Evolutionary conservation across 2,888 invertebrate species (phyloP).

Genomic region (Drosophila austrosaltans): DNA sequence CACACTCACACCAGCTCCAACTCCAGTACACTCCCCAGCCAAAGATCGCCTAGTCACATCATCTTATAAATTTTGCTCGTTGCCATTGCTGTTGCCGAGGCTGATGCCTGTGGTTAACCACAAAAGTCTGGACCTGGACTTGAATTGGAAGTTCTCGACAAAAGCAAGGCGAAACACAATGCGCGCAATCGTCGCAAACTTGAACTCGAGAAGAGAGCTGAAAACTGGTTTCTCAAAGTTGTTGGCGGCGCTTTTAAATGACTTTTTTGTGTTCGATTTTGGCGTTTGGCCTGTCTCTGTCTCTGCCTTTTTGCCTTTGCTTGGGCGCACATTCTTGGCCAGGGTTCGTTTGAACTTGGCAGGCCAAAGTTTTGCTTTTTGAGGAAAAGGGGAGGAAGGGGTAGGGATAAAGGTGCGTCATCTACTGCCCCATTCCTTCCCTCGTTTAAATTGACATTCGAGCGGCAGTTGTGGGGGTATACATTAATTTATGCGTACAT

Average conservation of each 20-base stretch:
- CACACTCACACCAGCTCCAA: slow-evolving; percentile 28
- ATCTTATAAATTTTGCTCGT: slow-evolving; percentile 75
- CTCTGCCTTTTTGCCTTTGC: slow-evolving; percentile 24
- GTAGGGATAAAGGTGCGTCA: neutral
- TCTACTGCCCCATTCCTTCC: neutral
- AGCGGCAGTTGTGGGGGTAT: slow-evolving; percentile 12
- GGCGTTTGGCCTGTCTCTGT: slow-evolving; percentile 19
- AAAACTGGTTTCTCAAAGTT: slow-evolving; percentile 51
- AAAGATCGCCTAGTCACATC: slow-evolving; percentile 60
- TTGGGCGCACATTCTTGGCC: slow-evolving; percentile 51
- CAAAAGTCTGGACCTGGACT: slow-evolving; percentile 44
- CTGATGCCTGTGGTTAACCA: slow-evolving; percentile 67
- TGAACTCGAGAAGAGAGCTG: slow-evolving; percentile 38
- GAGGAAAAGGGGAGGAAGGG: neutral
- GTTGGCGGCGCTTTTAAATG: slow-evolving; percentile 60
- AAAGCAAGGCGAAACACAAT: slow-evolving; percentile 33
- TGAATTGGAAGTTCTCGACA: slow-evolving; percentile 39
- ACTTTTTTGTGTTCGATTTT: slow-evolving; percentile 44
- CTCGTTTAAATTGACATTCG: slow-evolving; percentile 43
- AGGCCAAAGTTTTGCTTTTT: neutral
- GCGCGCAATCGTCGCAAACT: slow-evolving; percentile 33
- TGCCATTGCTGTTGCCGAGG: slow-evolving; percentile 39
- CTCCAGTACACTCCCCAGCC: neutral
- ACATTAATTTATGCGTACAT: slow-evolving; percentile 67
- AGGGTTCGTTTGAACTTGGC: slow-evolving; percentile 16